A percentile compares a stretch with the other conserved stretches of the same genome.
Evolutionary conservation across 2,797 vertebrate species (phyloP).

Genomic region (Furcifer pardalis): DNA sequence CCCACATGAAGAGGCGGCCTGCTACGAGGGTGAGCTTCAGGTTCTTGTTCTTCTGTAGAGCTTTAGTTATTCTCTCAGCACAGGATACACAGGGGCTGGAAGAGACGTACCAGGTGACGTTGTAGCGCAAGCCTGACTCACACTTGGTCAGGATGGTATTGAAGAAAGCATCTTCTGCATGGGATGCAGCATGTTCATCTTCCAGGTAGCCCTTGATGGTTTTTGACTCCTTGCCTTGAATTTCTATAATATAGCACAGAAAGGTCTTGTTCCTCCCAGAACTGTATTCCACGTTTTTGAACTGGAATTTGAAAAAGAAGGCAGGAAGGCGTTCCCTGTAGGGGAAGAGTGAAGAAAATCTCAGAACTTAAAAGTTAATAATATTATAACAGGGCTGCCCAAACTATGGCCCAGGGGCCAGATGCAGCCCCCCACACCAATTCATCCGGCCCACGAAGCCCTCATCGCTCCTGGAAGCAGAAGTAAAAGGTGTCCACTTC

Average conservation of each 20-base stretch:
- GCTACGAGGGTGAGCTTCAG: slow-evolving; percentile 84
- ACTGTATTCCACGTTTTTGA: slow-evolving; percentile 95
- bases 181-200: slow-evolving; percentile 84
- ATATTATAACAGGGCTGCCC: no score
- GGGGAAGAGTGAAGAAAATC: slow-evolving; percentile 20
- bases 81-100: slow-evolving; percentile 90
- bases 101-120: slow-evolving; percentile 90
- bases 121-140: slow-evolving; percentile 78
- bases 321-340: slow-evolving; percentile 88
- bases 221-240: slow-evolving; percentile 72
- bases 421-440: no score
- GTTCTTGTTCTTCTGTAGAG: slow-evolving; percentile 78
- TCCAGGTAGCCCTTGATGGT: slow-evolving; percentile 86
- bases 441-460: no score
- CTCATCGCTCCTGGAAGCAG: no score
- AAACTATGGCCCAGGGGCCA: no score
- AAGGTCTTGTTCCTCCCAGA: slow-evolving; percentile 95
- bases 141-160: slow-evolving; percentile 79
- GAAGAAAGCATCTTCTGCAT: slow-evolving; percentile 92
- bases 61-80: slow-evolving; percentile 79
- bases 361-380: neutral
- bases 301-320: slow-evolving; percentile 92
- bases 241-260: slow-evolving; percentile 89
- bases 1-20: slow-evolving; percentile 91
- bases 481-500: no score